Base-by-base conservation (phyloP, 2,797 vertebrate genomes). In the Apogon hyalosoma region DNA sequence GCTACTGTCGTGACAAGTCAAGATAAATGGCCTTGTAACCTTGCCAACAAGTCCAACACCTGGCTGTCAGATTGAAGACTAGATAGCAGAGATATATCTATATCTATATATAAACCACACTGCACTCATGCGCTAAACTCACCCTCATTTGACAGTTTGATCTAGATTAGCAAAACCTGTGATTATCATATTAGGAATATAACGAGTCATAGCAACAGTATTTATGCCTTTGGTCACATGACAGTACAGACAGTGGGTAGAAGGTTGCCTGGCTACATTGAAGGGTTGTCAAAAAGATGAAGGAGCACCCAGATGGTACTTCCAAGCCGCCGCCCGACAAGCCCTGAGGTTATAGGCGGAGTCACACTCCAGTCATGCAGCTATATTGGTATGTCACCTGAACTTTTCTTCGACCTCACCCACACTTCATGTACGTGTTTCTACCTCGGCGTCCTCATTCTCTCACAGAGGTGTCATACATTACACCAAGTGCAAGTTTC, bases 1-100 rank as follows among this genome's bases (percentile, higher is more conserved):
- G 47, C 42, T 51, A 42, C 38, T 36, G 54, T 65, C 59, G 54
- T 91, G 87, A 92, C 88, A 91, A 66, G 76, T 55, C 39, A 79
- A 77, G 85, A 92, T 79, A 64, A 82, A 92, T 86, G 81, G 55
- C 75, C 55, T 66, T 43, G 52, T 77, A 74, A 69, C 66, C 70
- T 58, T 82, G 83, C 82, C 78, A 87, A 83, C 84, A 80, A 82
- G 71, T 88, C 73, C 90, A 93, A 88, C 94, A 95, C 94, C 94
- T 95, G 94, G 88, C 82, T 94, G 92, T 91, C 92, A 94, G 93
- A 95, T 93, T 75, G 73, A 75, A 56, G 72, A 12, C 55, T 64
- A 84, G 90, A 92, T 92, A 90, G 71, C 11, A 39, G 24, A 69
- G 40, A 79, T 63, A 82, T 84, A 87, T 16, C 55, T 82, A 79